Percentiles rank a stretch among this genome's conserved stretches.
phyloP scores from a whole-genome alignment of 2,888 invertebrate species.

The Oscheius onirici region DNA sequence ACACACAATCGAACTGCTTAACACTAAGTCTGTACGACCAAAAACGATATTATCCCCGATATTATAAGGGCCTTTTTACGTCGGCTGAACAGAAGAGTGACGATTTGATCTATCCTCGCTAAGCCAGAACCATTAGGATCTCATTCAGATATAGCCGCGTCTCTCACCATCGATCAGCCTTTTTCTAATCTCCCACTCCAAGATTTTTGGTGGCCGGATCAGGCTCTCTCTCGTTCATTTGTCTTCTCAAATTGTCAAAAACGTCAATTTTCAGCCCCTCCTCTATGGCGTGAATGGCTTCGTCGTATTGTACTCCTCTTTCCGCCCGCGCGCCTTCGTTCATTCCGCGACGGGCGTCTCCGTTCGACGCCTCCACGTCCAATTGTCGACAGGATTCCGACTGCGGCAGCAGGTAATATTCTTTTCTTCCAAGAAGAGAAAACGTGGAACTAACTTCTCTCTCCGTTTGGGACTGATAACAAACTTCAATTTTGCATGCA shows the following conservation, averaged over 20 bases:
- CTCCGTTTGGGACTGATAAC: too few relatives aligned
- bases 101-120: too few relatives aligned
- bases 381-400: slow-evolving; percentile 42
- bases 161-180: background rate
- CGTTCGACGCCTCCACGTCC: slow-evolving; percentile 19
- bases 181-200: background rate
- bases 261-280: background rate
- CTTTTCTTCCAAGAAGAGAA: slow-evolving; percentile 8
- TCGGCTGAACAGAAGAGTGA: too few relatives aligned
- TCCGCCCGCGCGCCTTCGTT: slow-evolving; percentile 31
- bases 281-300: slow-evolving; percentile 31
- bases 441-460: too few relatives aligned
- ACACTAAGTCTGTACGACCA: too few relatives aligned
- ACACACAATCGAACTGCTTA: too few relatives aligned
- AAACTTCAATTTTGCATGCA: too few relatives aligned
- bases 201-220: background rate
- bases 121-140: background rate
- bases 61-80: too few relatives aligned
- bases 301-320: slow-evolving; percentile 26
- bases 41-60: too few relatives aligned
- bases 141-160: background rate
- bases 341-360: slow-evolving; percentile 22
- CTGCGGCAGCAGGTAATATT: slow-evolving; percentile 48
- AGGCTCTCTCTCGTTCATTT: background rate
- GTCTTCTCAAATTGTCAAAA: background rate